phyloP scores from a whole-genome alignment of 2,888 invertebrate species.

The Yponomeuta evonymella region DNA sequence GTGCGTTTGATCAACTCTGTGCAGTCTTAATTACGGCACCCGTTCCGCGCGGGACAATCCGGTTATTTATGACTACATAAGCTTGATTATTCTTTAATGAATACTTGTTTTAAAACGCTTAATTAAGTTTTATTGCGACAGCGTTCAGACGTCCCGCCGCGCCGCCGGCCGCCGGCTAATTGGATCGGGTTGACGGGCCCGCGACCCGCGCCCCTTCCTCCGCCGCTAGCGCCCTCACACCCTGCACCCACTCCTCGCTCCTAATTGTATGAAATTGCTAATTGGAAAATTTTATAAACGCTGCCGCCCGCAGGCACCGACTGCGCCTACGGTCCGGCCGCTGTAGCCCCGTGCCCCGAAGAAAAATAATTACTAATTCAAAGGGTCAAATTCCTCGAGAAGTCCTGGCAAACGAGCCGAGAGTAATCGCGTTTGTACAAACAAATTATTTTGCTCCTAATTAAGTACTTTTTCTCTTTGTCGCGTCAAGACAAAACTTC shows the following conservation, averaged over 20 bases:
- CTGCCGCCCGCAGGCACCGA: constrained; percentile 62
- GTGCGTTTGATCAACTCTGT: constrained; percentile 77
- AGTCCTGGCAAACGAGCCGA: constrained; percentile 26
- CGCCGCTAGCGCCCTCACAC: constrained; percentile 30
- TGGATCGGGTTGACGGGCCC: constrained; percentile 73
- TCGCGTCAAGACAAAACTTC: neutral
- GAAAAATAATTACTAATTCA: constrained; percentile 39
- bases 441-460: constrained; percentile 5
- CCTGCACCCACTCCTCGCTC: constrained; percentile 46
- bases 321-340: constrained; percentile 38
- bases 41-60: constrained; percentile 75
- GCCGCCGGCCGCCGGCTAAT: constrained; percentile 74
- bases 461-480: neutral
- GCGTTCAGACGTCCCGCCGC: constrained; percentile 65
- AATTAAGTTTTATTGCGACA: constrained; percentile 78
- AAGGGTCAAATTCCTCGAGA: constrained; percentile 37
- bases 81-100: constrained; percentile 78
- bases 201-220: constrained; percentile 33
- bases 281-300: constrained; percentile 76
- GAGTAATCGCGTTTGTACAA: constrained; percentile 18
- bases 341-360: constrained; percentile 32
- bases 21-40: constrained; percentile 76
- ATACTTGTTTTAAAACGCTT: constrained; percentile 78
- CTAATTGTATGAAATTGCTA: constrained; percentile 76
- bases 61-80: constrained; percentile 78